Base-by-base conservation (phyloP, 1,140 invertebrate genomes). In the Drosophila paulistorum region DNA sequence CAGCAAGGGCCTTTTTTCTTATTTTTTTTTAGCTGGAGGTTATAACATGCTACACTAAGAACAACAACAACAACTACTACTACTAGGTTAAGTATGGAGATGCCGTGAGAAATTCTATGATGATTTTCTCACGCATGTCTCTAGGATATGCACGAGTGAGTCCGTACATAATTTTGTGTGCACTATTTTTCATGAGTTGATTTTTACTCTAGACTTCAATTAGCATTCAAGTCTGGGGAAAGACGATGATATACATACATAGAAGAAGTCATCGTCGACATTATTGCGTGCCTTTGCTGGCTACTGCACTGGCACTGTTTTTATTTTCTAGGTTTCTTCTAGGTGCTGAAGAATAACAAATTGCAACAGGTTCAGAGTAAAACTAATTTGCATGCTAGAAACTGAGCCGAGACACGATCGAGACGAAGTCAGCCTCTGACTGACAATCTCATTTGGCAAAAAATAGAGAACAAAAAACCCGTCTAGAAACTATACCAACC, bases 91-190 rank as follows among this genome's bases (percentile, higher is more conserved):
- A 51, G 9, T 51, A 51, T 62, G 64, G 39, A 41, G 61, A 41
- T 64, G 71, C 64, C 81, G 81, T 89, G 84, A 84, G 84, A 89
- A 89, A 74, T 89, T 79, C 59, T 84, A 68, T 71, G 80, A 67
- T 74, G 80, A 78, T 81, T 87, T 90, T 90, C 87, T 90, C 87
- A 90, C 87, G 87, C 87, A 90, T 90, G 83, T 84, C 83, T 89
- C 81, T 87, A 84, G 87, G 87, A 90, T 81, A 90, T 87, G 87
- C 87, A 91, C 89, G 83, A 90, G 75, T 89, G 75, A 79, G 66
- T 82, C 78, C 73, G 65, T 51, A 79, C 79, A 83, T 79, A 77
- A 77, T 89, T 80, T 83, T 87, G 65, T 74, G 68, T 74, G 84
- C 75, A 86, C 84, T 84, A 86, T 86, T 86, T 86, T 86, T 74